phyloP scores from a whole-genome alignment of 2,888 invertebrate species.

The Anoplius nigerrimus region DNA sequence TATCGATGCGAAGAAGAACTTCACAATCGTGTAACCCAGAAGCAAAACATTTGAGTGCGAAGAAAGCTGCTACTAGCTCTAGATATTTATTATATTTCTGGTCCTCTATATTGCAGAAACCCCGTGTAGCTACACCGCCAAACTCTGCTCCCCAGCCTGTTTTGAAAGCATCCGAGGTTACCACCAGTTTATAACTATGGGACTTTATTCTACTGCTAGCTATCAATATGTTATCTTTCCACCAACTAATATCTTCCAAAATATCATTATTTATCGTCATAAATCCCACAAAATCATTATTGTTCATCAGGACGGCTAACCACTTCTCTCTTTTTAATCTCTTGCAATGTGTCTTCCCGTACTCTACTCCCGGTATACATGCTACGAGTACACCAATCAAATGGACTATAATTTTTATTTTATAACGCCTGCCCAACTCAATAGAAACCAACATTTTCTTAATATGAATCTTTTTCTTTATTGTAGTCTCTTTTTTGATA shows the following conservation, averaged over 20 bases:
- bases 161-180: slow-evolving; percentile 10
- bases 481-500: slow-evolving; percentile 14
- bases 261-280: background rate
- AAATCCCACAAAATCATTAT: background rate
- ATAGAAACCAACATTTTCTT: slow-evolving; percentile 33
- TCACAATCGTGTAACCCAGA: background rate
- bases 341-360: background rate
- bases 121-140: background rate
- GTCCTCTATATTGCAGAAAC: background rate
- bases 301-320: background rate
- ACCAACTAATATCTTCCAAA: background rate
- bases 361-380: slow-evolving; percentile 20
- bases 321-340: background rate
- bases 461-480: slow-evolving; percentile 12
- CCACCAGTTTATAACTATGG: background rate
- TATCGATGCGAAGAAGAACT: background rate
- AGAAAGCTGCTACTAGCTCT: background rate
- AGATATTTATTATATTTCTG: slow-evolving; percentile 2
- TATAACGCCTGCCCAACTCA: slow-evolving; percentile 14
- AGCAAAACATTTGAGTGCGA: slow-evolving; percentile 8
- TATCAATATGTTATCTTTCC: background rate
- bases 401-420: slow-evolving; percentile 32
- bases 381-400: slow-evolving; percentile 34
- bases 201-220: background rate
- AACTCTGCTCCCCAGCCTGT: slow-evolving; percentile 9